Conservation (phyloP, 2,113 vertebrate genomes). For the Tautogolabrus adspersus region DNA sequence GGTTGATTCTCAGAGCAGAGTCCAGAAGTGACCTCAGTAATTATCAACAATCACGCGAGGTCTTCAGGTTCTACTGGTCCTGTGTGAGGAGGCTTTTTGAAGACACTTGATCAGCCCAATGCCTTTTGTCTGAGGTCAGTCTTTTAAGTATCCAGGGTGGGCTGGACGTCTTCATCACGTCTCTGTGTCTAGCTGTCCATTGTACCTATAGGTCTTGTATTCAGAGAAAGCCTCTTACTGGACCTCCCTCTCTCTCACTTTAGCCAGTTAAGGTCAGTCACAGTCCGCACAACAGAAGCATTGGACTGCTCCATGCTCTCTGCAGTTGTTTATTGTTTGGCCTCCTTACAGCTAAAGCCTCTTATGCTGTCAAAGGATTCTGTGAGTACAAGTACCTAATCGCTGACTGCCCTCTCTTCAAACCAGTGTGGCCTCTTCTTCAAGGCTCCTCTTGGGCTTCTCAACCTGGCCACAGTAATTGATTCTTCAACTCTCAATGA, state of each 20-base stretch:
- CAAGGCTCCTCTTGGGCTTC: conserved; percentile 22
- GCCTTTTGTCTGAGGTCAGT: conserved; percentile 53
- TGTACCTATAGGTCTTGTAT: conserved; percentile 40
- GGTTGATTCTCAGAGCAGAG: background rate
- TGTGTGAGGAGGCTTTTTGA: conserved; percentile 40
- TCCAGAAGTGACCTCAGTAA: conserved; percentile 10
- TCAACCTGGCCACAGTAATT: conserved; percentile 17
- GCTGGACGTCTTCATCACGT: conserved; percentile 73
- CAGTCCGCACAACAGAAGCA: conserved; percentile 34
- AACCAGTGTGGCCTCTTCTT: conserved; percentile 39
- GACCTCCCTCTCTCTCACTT: conserved; percentile 46
- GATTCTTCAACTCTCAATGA: conserved; percentile 23
- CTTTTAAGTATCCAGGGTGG: conserved; percentile 65
- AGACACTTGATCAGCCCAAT: conserved; percentile 46
- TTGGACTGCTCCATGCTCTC: conserved; percentile 40
- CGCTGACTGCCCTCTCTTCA: conserved; percentile 35
- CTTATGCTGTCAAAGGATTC: conserved; percentile 49
- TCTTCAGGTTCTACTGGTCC: conserved; percentile 20
- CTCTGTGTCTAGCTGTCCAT: conserved; percentile 46
- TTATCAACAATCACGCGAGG: conserved; percentile 18
- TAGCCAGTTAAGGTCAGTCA: conserved; percentile 35
- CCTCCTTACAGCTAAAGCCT: conserved; percentile 58
- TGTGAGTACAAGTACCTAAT: conserved; percentile 41
- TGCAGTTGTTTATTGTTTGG: conserved; percentile 60
- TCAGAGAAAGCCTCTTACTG: conserved; percentile 63